Evolutionary conservation across 2,888 invertebrate species (phyloP).

Genomic region (Digitonthophagus gazella): DNA sequence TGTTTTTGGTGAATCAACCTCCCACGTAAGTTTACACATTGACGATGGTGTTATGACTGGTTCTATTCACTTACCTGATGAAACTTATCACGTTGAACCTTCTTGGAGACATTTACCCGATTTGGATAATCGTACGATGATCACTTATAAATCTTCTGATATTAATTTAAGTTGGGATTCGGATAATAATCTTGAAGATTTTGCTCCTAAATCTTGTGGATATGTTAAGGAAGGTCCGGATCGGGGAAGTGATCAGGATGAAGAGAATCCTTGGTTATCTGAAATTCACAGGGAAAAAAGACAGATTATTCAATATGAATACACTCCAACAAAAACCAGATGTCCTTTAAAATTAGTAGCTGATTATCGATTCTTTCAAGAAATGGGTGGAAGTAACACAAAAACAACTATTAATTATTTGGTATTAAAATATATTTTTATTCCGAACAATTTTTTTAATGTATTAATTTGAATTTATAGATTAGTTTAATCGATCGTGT

Average conservation of each 20-base stretch:
- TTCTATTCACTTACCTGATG: slow-evolving; percentile 75
- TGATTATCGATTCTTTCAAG: slow-evolving; percentile 91
- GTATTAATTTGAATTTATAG: no score
- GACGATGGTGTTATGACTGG: slow-evolving; percentile 86
- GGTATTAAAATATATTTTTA: no score
- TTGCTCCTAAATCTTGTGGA: slow-evolving; percentile 72
- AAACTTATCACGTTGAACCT: slow-evolving; percentile 90
- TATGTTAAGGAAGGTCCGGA: slow-evolving; percentile 80
- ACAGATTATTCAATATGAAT: slow-evolving; percentile 83
- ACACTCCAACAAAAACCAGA: slow-evolving; percentile 86
- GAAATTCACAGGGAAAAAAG: slow-evolving; percentile 60
- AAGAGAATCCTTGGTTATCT: slow-evolving; percentile 39
- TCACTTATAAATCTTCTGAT: slow-evolving; percentile 86
- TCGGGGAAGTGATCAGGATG: slow-evolving; percentile 44
- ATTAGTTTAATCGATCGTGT: slow-evolving; percentile 94
- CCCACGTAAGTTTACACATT: slow-evolving; percentile 85
- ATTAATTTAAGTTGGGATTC: slow-evolving; percentile 79
- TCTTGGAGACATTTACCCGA: slow-evolving; percentile 88
- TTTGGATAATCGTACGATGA: slow-evolving; percentile 79
- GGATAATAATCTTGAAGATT: slow-evolving; percentile 53
- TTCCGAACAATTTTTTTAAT: no score
- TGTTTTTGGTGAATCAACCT: slow-evolving; percentile 82
- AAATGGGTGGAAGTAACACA: slow-evolving; percentile 92
- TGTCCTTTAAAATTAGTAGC: slow-evolving; percentile 91
- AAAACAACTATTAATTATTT: slow-evolving; percentile 94